phyloP scores from a whole-genome alignment of 2,888 invertebrate genomes.

The Saturnia pavonia region DNA sequence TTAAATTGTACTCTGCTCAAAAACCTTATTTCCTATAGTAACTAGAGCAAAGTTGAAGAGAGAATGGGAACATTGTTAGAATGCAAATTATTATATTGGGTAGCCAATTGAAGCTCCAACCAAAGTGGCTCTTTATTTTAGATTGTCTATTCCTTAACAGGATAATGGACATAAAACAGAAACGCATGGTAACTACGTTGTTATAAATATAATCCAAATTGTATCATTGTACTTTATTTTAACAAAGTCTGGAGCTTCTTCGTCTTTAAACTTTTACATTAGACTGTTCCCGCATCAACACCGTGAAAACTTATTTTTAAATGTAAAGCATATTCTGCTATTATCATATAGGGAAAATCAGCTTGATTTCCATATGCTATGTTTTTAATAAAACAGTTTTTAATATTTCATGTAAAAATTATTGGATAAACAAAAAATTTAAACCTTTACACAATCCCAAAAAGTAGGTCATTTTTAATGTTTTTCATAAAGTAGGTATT shows the following conservation, averaged over 20 bases:
- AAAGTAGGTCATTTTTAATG: too few species aligned
- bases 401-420: too few species aligned
- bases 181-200: not conserved
- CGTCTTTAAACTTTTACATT: conserved; percentile 50
- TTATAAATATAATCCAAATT: not conserved
- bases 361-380: too few species aligned
- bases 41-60: not conserved
- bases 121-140: conserved; percentile 1
- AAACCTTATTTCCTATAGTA: not conserved
- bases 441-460: too few species aligned
- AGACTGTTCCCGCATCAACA: too few species aligned
- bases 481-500: too few species aligned
- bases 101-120: not conserved
- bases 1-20: not conserved
- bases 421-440: too few species aligned
- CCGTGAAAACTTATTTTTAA: too few species aligned
- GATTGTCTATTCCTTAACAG: conserved; percentile 5
- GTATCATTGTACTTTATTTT: not conserved
- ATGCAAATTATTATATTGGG: conserved; percentile 9
- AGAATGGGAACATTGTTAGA: conserved; percentile 8
- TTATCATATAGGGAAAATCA: too few species aligned
- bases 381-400: too few species aligned
- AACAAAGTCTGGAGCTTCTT: not conserved
- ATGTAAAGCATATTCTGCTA: too few species aligned
- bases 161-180: conserved; percentile 8